Evolutionary conservation across 2,113 vertebrate species (phyloP), one percentile per base, ranked within the genome.

Genomic region (Aythya baeri): DNA sequence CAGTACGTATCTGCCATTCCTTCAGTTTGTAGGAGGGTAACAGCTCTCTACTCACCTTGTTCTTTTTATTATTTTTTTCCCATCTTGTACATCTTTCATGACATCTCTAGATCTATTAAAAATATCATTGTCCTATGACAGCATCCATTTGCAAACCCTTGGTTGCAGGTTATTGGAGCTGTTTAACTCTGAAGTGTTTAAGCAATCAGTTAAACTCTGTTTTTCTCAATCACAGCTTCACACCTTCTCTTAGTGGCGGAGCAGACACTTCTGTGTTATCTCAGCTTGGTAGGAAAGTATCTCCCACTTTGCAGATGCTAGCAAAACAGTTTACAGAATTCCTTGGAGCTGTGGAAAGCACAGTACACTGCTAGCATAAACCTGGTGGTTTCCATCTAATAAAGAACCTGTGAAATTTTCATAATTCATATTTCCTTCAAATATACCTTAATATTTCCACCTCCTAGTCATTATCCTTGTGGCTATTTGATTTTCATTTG

Each of bases 201-300:
- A 87, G 82, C 71, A 46, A 70, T 43, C 32, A 6, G 26, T 62
- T 84, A 36, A 79, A 87, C 29, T 82, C 89, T 85, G 66, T n/a
- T 89, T 89, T 76, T 41, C 43, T 46, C 18, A 18, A 8, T 52
- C 61, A 36, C 54, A 52, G 4, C 74, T 86, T 81, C 67, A 95
- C 94, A 88, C 76, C 61, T 83, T 31, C 54, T 70, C 68, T 12
- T 17, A 20, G 63, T n/a, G 92, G 50, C 46, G 83, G 79, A 77
- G 92, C 72, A 90, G 72, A 92, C 86, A 93, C 59, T 44, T 67
- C 12, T 29, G 46, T 93, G 94, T 97, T 94, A 67, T 88, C 73
- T 92, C 95, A 96, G 86, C 76, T 88, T 77, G 76, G 68, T 81
- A 86, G 77, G 73, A 88, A 95, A 93, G 22, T 0, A 0, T 86